Base-by-base conservation (phyloP, 2,113 vertebrate species). In the Rhabdornis inornatus region DNA sequence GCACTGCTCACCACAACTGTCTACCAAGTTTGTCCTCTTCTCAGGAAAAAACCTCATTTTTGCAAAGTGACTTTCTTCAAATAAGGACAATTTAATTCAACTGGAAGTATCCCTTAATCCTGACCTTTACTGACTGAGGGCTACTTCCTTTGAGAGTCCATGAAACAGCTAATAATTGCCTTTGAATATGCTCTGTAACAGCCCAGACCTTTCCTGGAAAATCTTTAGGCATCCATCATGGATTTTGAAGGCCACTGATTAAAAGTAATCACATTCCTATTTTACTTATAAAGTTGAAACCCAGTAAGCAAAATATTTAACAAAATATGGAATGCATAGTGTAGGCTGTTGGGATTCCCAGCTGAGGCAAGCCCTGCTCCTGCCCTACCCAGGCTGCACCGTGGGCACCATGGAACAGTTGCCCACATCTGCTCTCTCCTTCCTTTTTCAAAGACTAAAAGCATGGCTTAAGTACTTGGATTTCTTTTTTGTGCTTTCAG, bases 371-470 rank as follows among this genome's bases (percentile, higher is more conserved):
- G 44, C 57, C 53, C 75, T 37, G 47, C 52, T 88, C 39, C 47
- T 57, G 39, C 37, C 47, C 59, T 39, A 7, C 11, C 30, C 45
- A 31, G 42, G 31, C 83, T 75, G 35, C 5, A 39, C 64, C 24
- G 37, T 3, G 1, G 68, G 24, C 49, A 87, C 50, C 0, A 0
- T 25, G 28, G 31, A 18, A 59, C 1, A 9, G 44, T 10, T 64
- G 31, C 49, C 44, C 28, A 42, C 15, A 53, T 35, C 31, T 56
- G 44, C 42, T 49, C 65, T 59, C 63, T 40, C 40, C 44, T 57
- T 47, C 44, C 35, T 44, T 91, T 89, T 24, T 33, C 13, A 59
- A 63, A 76, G 37, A 28, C 15, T 65, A 33, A 45, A 83, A 74
- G n/a, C n/a, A 57, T 16, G 22, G 22, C 50, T 68, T 17, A 90